These are phyloP conservation scores for Biston betularia DNA, from an alignment of 2,888 invertebrate species.

Conservation along the genomic window DNA sequence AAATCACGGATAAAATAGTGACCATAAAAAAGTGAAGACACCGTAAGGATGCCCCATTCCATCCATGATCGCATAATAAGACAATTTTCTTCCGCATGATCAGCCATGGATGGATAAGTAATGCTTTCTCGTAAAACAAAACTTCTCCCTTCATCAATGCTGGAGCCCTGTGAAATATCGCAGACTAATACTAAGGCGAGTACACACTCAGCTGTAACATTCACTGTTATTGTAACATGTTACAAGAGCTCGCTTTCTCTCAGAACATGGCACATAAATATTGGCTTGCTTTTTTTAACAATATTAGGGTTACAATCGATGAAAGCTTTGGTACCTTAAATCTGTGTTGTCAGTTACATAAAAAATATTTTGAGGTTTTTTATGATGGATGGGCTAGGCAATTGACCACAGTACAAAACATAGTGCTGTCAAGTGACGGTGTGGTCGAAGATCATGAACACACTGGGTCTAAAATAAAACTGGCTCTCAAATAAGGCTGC, in stretches of 20 bases:
- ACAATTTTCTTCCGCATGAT: conserved; percentile 22
- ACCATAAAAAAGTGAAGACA: conserved; percentile 17
- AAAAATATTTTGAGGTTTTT: too few relatives aligned
- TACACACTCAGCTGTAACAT: conserved; percentile 6
- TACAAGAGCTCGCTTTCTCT: not conserved
- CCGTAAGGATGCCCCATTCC: conserved; percentile 15
- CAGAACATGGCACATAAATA: too few relatives aligned
- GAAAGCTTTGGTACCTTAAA: too few relatives aligned
- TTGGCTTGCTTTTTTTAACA: too few relatives aligned
- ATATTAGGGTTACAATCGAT: too few relatives aligned
- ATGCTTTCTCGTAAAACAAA: conserved; percentile 34
- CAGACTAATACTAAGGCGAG: conserved; percentile 20
- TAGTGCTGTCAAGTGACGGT: too few relatives aligned
- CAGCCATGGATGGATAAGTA: conserved; percentile 25
- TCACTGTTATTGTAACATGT: not conserved
- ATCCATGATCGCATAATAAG: conserved; percentile 28
- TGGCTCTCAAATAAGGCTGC: too few relatives aligned
- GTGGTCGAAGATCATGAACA: too few relatives aligned
- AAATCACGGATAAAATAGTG: conserved; percentile 9
- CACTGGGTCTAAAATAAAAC: too few relatives aligned
- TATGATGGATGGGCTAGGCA: too few relatives aligned
- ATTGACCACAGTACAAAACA: too few relatives aligned
- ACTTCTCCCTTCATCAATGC: conserved; percentile 34
- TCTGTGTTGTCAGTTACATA: too few relatives aligned
- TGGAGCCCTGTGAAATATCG: conserved; percentile 31